Evolutionary conservation across 2,888 invertebrate species (phyloP).

Genomic region (Notodonta dromedarius): DNA sequence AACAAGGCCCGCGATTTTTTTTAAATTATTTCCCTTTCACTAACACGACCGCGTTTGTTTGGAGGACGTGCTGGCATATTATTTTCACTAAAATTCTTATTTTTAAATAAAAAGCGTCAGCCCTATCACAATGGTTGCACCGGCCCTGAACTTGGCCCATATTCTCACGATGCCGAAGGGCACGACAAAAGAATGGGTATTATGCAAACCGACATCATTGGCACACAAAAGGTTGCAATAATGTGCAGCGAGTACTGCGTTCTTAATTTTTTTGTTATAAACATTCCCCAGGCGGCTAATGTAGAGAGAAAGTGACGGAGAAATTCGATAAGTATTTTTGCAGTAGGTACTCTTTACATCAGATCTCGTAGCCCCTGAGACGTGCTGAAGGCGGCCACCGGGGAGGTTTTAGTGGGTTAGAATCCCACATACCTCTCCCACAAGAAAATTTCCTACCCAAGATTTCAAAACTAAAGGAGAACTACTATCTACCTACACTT

Average conservation of each 20-base stretch:
- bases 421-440: no score
- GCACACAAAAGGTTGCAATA: constrained; percentile 47
- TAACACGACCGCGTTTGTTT: no score
- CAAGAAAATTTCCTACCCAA: no score
- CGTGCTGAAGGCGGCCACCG: no score
- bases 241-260: constrained; percentile 32
- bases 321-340: constrained; percentile 10
- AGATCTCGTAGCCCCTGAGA: no score
- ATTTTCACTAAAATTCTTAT: no score
- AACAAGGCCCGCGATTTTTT: no score
- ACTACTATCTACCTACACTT: no score
- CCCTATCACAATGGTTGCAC: constrained; percentile 50
- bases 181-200: constrained; percentile 58
- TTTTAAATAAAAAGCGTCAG: neutral
- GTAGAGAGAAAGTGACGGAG: constrained; percentile 30
- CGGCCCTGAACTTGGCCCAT: constrained; percentile 76
- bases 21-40: no score
- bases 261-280: constrained; percentile 22
- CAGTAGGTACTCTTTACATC: neutral
- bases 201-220: constrained; percentile 59
- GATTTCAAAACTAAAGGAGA: no score
- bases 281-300: constrained; percentile 21
- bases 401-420: no score
- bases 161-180: constrained; percentile 72
- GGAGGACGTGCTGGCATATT: no score